Base-by-base conservation (phyloP, 2,797 vertebrate species). In the Phrynocephalus vlangalii region DNA sequence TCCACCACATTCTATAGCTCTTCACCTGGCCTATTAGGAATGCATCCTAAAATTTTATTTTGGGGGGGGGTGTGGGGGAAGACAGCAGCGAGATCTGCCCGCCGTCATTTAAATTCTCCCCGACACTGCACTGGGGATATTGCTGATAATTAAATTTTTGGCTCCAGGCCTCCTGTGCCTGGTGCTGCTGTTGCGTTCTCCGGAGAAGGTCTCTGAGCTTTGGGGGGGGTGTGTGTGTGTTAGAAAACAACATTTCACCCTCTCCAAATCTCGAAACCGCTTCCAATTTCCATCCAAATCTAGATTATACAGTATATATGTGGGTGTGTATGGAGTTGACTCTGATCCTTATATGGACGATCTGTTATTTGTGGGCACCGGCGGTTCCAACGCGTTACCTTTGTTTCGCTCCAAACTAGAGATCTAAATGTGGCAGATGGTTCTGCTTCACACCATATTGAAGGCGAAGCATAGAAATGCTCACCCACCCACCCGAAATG, bases 351-450 rank as follows among this genome's bases (percentile, higher is more conserved):
- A 6, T 16, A 78, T 83, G 71, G 66, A 44, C 71, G 66, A 48
- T 79, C n/a, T 83, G 52, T 83, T 78, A 70, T 66, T 83, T 44
- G 13, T 60, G 3, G 7, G 24, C 81, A 30, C 3, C 33, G 70
- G 30, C 3, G 6, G 70, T 9, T 50, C 1, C 79, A 77, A 87
- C 60, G 24, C 70, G 73, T 18, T 83, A 44, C 81, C 30, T 71
- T 79, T 63, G 78, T 16, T 38, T 71, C 86, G 22, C 75, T 70
- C 70, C 16, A 30, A 15, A 78, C 70, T n/a, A 10, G 66, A 70
- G 71, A 87, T 56, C 63, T 50, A 16, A 70, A 9, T 18, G 24
- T 26, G 24, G 50, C 80, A 83, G 86, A 83, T 78, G 50, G 86
- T 77, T 77, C 72, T 3, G 11, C 3, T 87, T 82, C 63, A 9